These are phyloP conservation scores for Agelastica alni DNA, from an alignment of 2,888 invertebrate species.

Conservation along the genomic window DNA sequence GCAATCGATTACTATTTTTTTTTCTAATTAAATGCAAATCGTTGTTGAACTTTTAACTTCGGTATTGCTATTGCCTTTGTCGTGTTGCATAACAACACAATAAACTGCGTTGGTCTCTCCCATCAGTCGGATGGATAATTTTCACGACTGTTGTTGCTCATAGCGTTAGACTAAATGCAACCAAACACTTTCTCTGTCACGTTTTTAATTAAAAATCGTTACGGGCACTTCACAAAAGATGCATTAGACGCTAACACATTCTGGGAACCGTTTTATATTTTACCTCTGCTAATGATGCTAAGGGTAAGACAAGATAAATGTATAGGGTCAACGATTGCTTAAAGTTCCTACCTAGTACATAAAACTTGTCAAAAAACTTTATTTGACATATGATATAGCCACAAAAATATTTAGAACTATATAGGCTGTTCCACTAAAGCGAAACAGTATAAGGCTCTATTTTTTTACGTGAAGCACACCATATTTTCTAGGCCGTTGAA, in stretches of 20 bases:
- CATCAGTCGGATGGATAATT: constrained; percentile 21
- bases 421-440: too few species aligned
- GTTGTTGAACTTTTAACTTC: constrained; percentile 22
- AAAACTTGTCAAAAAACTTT: too few species aligned
- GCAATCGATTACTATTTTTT: not conserved
- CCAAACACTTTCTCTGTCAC: constrained; percentile 29
- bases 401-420: too few species aligned
- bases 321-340: too few species aligned
- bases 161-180: constrained; percentile 23
- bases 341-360: too few species aligned
- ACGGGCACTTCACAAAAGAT: constrained; percentile 20
- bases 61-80: constrained; percentile 15
- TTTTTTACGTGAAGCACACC: too few species aligned
- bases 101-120: constrained; percentile 24
- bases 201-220: constrained; percentile 29
- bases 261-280: constrained; percentile 11
- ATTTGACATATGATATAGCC: too few species aligned
- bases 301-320: too few species aligned
- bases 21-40: constrained; percentile 22
- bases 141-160: constrained; percentile 23
- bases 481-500: too few species aligned
- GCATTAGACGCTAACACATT: constrained; percentile 1
- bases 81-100: constrained; percentile 21
- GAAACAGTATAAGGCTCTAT: too few species aligned
- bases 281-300: too few species aligned